A percentile compares a stretch with the other conserved stretches of the same genome.
Evolutionary conservation across 2,113 vertebrate species (phyloP).

Genomic region (Xiphophorus hellerii): DNA sequence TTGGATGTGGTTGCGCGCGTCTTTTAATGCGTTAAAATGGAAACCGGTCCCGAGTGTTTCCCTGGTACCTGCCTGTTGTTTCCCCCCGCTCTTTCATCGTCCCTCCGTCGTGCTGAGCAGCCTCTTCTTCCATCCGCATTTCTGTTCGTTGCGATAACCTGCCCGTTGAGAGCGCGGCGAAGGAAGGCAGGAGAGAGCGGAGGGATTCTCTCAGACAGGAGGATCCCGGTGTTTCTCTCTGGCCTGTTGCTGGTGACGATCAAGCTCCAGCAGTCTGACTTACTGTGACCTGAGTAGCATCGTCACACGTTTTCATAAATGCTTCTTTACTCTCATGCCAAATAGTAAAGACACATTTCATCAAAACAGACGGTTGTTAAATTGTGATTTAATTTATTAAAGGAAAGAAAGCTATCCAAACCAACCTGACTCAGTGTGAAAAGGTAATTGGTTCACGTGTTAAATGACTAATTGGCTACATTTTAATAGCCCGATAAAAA

Average conservation of each 20-base stretch:
- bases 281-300: constrained; percentile 75
- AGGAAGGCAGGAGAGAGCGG: constrained; percentile 22
- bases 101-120: constrained; percentile 44
- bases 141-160: constrained; percentile 74
- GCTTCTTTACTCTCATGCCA: background rate
- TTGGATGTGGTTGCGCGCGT: background rate
- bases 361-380: no score
- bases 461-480: no score
- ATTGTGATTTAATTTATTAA: no score
- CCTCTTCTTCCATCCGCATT: constrained; percentile 57
- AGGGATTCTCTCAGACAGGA: constrained; percentile 66
- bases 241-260: constrained; percentile 73
- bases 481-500: no score
- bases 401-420: no score
- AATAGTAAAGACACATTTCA: background rate
- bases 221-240: constrained; percentile 73
- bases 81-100: constrained; percentile 47
- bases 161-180: constrained; percentile 50
- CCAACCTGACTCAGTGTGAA: no score
- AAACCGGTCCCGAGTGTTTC: constrained; percentile 32
- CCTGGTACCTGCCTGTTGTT: constrained; percentile 34
- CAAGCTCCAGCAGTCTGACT: constrained; percentile 67
- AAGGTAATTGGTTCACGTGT: no score
- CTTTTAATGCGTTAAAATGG: constrained; percentile 46
- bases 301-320: constrained; percentile 37